phyloP scores from a whole-genome alignment of 2,113 vertebrate species.

The Thomomys bottae region DNA sequence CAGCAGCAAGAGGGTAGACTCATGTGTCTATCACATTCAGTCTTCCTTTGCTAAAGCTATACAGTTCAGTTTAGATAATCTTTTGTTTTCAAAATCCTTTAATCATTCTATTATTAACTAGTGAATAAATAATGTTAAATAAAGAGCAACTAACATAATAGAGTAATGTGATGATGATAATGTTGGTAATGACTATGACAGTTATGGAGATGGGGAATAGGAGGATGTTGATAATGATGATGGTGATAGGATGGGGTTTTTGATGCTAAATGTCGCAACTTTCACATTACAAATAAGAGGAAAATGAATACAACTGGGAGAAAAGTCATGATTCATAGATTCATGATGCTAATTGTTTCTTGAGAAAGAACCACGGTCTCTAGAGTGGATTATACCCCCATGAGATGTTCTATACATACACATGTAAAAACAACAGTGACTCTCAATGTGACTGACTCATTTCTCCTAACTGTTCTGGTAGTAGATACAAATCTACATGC shows the following conservation, averaged over 20 bases:
- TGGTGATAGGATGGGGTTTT: neutral
- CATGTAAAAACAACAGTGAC: neutral
- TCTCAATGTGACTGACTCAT: neutral
- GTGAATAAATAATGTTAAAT: neutral
- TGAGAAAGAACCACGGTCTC: neutral
- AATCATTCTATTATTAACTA: neutral
- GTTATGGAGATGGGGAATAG: rapidly evolving
- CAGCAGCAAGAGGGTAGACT: neutral
- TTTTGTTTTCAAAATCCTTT: neutral
- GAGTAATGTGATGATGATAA: neutral
- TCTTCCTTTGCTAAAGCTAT: neutral
- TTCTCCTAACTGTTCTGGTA: neutral
- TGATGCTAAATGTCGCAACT: neutral
- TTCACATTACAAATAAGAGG: neutral
- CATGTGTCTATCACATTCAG: neutral
- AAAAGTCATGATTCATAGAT: neutral
- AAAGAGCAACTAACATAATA: neutral
- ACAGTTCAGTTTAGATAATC: neutral
- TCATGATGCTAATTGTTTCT: slow-evolving; percentile 2
- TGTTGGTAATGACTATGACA: neutral
- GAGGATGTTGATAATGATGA: neutral
- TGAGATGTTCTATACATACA: neutral
- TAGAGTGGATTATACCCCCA: neutral
- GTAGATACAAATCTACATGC: neutral
- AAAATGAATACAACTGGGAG: slow-evolving; percentile 6